Base-by-base conservation (phyloP, 2,797 vertebrate genomes). In the Gallinago nigripennis region DNA sequence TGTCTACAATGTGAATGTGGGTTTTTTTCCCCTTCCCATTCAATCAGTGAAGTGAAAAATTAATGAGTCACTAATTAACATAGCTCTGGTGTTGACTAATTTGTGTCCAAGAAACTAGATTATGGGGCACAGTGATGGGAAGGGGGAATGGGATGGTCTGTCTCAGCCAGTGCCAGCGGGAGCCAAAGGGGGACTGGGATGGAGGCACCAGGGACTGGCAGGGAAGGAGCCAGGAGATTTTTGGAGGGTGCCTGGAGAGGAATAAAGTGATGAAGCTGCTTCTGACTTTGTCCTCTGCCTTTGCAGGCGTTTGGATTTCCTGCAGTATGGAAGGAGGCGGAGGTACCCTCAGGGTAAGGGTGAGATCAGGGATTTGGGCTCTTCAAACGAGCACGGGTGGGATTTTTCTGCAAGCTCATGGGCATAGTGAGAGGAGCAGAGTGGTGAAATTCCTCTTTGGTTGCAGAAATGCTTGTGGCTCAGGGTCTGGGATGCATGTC, bases 121-220 rank as follows among this genome's bases (percentile, higher is more conserved):
- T 37, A 53, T 53, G 70, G 50, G 51, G 9, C 1, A 11, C 77
- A 64, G 54, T 25, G 57, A 56, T 85, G 83, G 86, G 79, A 73
- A 85, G 61, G 82, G 82, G 66, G 16, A 37, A 43, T 18, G 0
- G 11, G 57, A 39, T 39, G 2, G 3, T 25, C 43, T 28, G 5
- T 50, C 20, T 60, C 1, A 0, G n/a, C 0, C 1, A 70, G n/a
- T 5, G 2, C n/a, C 24, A 27, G 24, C 0, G 1, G 60, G 19
- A 39, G 53, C 21, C 41, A 39, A 6, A 41, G 8, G 15, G 11
- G 33, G 33, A 64, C 41, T 1, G 16, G 84, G 45, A 23, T 33
- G n/a, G 75, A 60, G 41, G 39, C 39, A 72, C 60, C 18, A 8
- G 27, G 33, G 76, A 46, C n/a, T 80, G 81, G 58, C 41, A 41